Conservation (phyloP, 1,140 invertebrate genomes). For the Danaus plexippus region DNA sequence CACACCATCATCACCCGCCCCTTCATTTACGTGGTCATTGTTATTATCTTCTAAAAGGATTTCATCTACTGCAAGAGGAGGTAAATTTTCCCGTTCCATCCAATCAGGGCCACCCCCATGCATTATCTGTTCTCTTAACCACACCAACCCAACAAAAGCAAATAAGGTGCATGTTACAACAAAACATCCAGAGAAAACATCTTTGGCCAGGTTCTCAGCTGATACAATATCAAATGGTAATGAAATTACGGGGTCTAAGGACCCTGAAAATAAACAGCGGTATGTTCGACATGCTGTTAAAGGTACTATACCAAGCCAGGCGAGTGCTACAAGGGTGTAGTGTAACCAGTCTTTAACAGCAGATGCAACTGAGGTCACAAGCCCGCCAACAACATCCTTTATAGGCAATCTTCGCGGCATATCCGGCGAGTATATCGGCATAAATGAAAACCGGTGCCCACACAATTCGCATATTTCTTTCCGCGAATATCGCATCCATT, state of each 20-base stretch:
- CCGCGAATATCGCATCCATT: conserved; percentile 95
- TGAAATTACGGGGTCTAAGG: conserved; percentile 86
- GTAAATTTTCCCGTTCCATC: conserved; percentile 82
- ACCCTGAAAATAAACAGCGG: conserved; percentile 91
- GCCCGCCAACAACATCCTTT: conserved; percentile 89
- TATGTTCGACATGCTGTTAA: conserved; percentile 97
- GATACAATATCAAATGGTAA: conserved; percentile 94
- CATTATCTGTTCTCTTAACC: conserved; percentile 97
- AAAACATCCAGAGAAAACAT: conserved; percentile 96
- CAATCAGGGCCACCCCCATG: conserved; percentile 97
- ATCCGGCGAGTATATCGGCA: conserved; percentile 98
- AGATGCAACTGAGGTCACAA: conserved; percentile 90
- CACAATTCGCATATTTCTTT: conserved; percentile 99
- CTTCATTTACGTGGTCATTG: conserved; percentile 57
- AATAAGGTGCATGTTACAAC: conserved; percentile 97
- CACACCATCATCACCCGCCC: conserved; percentile 43
- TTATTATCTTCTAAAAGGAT: conserved; percentile 56
- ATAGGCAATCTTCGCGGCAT: conserved; percentile 97
- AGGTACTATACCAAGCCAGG: conserved; percentile 98
- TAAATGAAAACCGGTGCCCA: conserved; percentile 97
- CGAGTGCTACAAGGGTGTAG: conserved; percentile 93
- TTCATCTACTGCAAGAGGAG: conserved; percentile 48
- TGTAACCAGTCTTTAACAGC: conserved; percentile 97
- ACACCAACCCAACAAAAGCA: conserved; percentile 96
- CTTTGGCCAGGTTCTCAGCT: conserved; percentile 91